A percentile compares a stretch with the other conserved stretches of the same genome.
These are phyloP conservation scores for Venustaconcha ellipsiformis DNA, from an alignment of 1,140 invertebrate species.

Conservation along the genomic window DNA sequence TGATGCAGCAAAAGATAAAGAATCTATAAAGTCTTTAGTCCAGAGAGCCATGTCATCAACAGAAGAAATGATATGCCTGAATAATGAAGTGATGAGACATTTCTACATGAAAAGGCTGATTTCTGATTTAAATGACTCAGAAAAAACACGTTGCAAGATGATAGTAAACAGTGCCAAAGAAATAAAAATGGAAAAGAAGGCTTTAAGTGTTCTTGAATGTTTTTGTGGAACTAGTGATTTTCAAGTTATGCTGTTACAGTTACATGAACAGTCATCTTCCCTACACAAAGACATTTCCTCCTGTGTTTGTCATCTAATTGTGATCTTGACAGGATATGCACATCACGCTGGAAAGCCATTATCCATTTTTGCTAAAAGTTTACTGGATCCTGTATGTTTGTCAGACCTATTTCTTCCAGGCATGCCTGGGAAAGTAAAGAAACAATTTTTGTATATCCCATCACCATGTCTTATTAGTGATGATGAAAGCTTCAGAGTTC, in stretches of 20 bases:
- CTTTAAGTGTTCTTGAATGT: neutral
- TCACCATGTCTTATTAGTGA: neutral
- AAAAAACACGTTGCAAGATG: neutral
- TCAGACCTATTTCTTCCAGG: constrained; percentile 1
- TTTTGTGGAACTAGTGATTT: constrained; percentile 8
- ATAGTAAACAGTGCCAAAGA: neutral
- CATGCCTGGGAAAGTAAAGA: neutral
- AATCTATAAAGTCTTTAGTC: neutral
- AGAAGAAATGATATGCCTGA: constrained; percentile 2
- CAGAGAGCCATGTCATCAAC: neutral
- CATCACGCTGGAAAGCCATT: neutral
- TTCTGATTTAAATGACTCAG: neutral
- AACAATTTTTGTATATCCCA: neutral
- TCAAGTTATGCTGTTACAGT: neutral
- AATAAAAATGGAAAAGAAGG: neutral
- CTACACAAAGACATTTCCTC: constrained; percentile 10
- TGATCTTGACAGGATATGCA: neutral
- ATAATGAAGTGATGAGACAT: constrained; percentile 4
- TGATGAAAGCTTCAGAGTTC: neutral
- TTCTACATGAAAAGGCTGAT: neutral
- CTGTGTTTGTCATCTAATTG: neutral
- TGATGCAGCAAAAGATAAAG: neutral
- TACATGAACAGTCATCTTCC: neutral
- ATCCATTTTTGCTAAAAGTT: neutral
- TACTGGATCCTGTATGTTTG: constrained; percentile 1